Evolutionary conservation across 2,888 invertebrate species (phyloP), one percentile per base, ranked within the genome.

Genomic region (Anoplius nigerrimus): DNA sequence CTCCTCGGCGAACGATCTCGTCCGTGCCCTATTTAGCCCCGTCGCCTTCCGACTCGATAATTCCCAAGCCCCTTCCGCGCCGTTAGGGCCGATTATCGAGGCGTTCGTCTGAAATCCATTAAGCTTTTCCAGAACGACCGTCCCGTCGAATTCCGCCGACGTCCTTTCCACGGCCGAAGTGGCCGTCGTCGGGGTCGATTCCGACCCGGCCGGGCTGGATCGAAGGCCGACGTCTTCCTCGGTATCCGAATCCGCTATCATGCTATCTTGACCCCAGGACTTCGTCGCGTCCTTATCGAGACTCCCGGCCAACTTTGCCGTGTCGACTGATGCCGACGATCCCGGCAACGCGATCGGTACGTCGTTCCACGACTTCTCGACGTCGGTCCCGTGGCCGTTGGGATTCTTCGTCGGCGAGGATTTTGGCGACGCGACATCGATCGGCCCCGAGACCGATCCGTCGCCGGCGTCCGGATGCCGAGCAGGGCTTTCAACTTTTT

Each of bases 21-120:
- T 46, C 43, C 34, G n/a, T 15, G 24, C 51, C 11, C 15, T 46
- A 21, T 65, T 27, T 63, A 46, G 62, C 55, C 42, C 46, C 58
- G 69, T 0, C 18, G 20, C 24, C 8, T 45, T 24, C 13, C 34
- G 48, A 13, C 20, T 20, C 13, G 13, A 11, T 1, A 45, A 11
- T 2, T 22, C 22, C 24, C 16, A 24, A 16, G 21, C 52, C 5
- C 4, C 20, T 8, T 20, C 22, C 34, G 42, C 18, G 43, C 34
- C 42, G 13, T 45, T 0, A 15, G 21, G 18, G 22, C 46, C 63
- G 58, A 56, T 62, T 56, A 53, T 22, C 48, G 48, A 53, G 46
- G 18, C 66, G 53, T 51, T 62, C 61, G 43, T 58, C 48, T 43
- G 45, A 6, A 64, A 34, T 21, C 46, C 53, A 54, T 71, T 56